phyloP scores from a whole-genome alignment of 2,888 invertebrate species.

The Cecidostiba fungosa region DNA sequence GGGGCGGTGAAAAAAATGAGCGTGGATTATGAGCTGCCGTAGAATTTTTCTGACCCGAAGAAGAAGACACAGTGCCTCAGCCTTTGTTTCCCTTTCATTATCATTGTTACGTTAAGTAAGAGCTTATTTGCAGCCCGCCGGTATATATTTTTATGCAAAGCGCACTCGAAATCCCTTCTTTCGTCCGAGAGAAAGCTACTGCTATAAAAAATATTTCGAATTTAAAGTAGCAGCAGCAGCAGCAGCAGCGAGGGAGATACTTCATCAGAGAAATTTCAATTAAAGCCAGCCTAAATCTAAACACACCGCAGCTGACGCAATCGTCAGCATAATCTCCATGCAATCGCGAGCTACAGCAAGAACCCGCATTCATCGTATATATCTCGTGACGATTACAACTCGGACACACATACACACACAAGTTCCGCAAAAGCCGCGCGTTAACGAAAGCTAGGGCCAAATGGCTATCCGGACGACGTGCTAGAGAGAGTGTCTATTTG shows the following conservation, averaged over 20 bases:
- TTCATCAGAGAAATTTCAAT: not conserved
- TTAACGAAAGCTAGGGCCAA: not conserved
- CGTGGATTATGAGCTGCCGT: too few species aligned
- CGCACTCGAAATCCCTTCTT: not conserved
- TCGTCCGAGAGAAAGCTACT: too few species aligned
- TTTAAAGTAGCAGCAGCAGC: not conserved
- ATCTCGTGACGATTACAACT: not conserved
- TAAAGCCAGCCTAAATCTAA: not conserved
- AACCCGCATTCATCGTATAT: not conserved
- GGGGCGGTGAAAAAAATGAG: too few species aligned
- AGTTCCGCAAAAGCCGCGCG: not conserved
- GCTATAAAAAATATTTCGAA: not conserved
- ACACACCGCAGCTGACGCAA: not conserved
- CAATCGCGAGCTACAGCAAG: not conserved
- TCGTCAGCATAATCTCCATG: too few species aligned
- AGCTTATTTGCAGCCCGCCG: conserved; percentile 4
- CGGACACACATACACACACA: not conserved
- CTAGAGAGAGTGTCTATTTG: not conserved
- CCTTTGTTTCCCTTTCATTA: conserved; percentile 20
- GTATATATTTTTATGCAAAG: not conserved
- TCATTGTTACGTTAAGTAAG: conserved; percentile 19
- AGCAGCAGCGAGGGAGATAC: not conserved
- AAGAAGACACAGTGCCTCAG: not conserved
- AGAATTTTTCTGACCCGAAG: too few species aligned
- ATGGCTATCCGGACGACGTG: not conserved